These are phyloP conservation scores for Amazona guildingii DNA, from an alignment of 2,113 vertebrate species.

Conservation along the genomic window DNA sequence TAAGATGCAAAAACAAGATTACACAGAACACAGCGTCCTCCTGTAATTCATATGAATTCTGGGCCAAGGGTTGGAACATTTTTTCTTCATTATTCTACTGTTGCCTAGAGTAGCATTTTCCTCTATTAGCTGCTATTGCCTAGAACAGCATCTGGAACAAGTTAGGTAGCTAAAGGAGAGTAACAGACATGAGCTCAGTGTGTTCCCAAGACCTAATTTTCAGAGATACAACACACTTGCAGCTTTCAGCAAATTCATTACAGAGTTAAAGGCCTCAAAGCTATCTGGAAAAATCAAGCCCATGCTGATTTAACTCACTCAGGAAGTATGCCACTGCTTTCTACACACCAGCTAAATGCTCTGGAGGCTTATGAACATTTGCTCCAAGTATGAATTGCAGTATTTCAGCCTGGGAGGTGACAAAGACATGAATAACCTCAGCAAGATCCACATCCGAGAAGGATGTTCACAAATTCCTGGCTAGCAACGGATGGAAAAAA, in stretches of 20 bases:
- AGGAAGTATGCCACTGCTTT: constrained; percentile 12
- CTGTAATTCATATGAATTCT: not conserved
- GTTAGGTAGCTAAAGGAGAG: constrained; percentile 43
- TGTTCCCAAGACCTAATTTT: constrained; percentile 44
- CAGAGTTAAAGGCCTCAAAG: not conserved
- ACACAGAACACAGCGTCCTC: not conserved
- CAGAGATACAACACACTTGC: constrained; percentile 60
- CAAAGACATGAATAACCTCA: constrained; percentile 54
- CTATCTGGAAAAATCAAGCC: constrained; percentile 3
- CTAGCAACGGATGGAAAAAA: constrained; percentile 53
- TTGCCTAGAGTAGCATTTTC: constrained; percentile 40
- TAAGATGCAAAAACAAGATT: constrained; percentile 39
- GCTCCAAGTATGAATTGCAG: constrained; percentile 14
- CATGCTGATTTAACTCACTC: not conserved
- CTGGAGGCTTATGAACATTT: constrained; percentile 1
- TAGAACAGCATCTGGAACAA: constrained; percentile 65
- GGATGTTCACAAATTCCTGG: constrained; percentile 61
- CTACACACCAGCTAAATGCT: not conserved
- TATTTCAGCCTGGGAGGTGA: constrained; percentile 51
- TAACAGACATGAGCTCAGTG: constrained; percentile 53
- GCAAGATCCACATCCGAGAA: constrained; percentile 43
- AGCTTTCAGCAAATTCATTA: constrained; percentile 26
- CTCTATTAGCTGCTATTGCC: constrained; percentile 38
- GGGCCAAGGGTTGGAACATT: constrained; percentile 53
- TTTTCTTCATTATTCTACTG: constrained; percentile 55